These are phyloP conservation scores for Antheraea pernyi DNA, from an alignment of 1,140 invertebrate species.

Conservation along the genomic window DNA sequence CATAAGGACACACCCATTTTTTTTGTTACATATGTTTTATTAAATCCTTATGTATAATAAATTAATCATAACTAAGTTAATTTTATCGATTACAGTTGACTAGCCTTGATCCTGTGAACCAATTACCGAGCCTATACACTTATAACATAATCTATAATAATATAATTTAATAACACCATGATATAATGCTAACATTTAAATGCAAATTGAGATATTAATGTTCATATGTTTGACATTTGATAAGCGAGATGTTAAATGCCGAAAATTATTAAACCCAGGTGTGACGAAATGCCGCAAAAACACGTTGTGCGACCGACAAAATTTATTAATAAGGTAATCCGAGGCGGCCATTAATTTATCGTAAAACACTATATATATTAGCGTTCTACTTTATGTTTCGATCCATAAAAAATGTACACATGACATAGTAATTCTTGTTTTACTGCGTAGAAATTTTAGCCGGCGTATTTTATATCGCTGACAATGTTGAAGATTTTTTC, in stretches of 20 bases:
- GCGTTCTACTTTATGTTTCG: background rate
- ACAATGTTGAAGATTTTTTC: background rate
- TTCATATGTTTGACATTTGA: slow-evolving; percentile 8
- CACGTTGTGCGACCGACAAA: slow-evolving; percentile 5
- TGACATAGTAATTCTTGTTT: background rate
- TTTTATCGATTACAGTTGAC: too few relatives aligned
- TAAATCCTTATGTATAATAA: too few relatives aligned
- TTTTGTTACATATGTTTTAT: too few relatives aligned
- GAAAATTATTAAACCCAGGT: slow-evolving; percentile 11
- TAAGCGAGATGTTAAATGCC: slow-evolving; percentile 8
- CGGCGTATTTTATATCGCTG: slow-evolving; percentile 7
- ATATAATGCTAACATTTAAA: slow-evolving; percentile 7
- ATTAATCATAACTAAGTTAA: too few relatives aligned
- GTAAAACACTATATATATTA: slow-evolving; percentile 1
- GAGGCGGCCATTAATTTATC: slow-evolving; percentile 10
- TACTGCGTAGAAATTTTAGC: slow-evolving; percentile 6
- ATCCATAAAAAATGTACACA: slow-evolving; percentile 3
- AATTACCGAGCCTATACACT: too few relatives aligned
- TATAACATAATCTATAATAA: too few relatives aligned
- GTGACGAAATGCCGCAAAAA: slow-evolving; percentile 9
- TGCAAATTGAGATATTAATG: slow-evolving; percentile 9
- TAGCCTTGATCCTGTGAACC: too few relatives aligned
- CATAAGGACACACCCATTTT: too few relatives aligned
- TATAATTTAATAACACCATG: too few relatives aligned
- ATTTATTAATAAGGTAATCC: slow-evolving; percentile 15